These are phyloP conservation scores for Pinctada fucata DNA, from an alignment of 2,888 invertebrate species.

Conservation along the genomic window DNA sequence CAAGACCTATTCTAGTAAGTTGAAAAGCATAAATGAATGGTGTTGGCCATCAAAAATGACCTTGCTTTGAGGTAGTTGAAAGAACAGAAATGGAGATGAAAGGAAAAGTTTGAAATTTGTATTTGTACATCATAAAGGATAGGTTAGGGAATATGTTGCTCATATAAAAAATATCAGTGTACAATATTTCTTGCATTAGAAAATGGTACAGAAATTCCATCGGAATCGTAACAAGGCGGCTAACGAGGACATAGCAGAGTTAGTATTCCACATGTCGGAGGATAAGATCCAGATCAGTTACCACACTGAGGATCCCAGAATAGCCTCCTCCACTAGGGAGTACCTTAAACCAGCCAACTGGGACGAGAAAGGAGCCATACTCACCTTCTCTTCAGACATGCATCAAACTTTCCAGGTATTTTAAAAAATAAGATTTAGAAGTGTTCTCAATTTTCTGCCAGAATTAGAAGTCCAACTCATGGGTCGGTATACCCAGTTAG, in stretches of 20 bases:
- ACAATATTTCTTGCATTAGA: slow-evolving; percentile 54
- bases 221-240: slow-evolving; percentile 69
- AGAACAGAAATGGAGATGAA: too few relatives aligned
- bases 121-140: too few relatives aligned
- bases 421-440: neutral
- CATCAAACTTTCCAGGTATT: slow-evolving; percentile 75
- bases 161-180: too few relatives aligned
- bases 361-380: slow-evolving; percentile 75
- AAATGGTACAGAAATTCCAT: slow-evolving; percentile 74
- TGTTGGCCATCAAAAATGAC: neutral
- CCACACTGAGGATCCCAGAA: slow-evolving; percentile 74
- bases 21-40: neutral
- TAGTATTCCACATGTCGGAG: slow-evolving; percentile 71
- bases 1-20: slow-evolving; percentile 68
- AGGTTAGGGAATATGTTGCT: too few relatives aligned
- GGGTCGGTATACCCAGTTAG: neutral
- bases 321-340: slow-evolving; percentile 75
- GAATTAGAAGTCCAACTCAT: neutral
- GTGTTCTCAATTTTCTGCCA: neutral
- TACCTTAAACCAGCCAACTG: slow-evolving; percentile 74
- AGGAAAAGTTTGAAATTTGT: too few relatives aligned
- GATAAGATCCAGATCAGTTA: slow-evolving; percentile 75
- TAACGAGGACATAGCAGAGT: slow-evolving; percentile 74
- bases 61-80: neutral
- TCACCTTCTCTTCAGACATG: slow-evolving; percentile 72